A percentile compares a stretch with the other conserved stretches of the same genome.
Conservation (phyloP, 2,888 invertebrate species). For the Hyalella azteca region DNA sequence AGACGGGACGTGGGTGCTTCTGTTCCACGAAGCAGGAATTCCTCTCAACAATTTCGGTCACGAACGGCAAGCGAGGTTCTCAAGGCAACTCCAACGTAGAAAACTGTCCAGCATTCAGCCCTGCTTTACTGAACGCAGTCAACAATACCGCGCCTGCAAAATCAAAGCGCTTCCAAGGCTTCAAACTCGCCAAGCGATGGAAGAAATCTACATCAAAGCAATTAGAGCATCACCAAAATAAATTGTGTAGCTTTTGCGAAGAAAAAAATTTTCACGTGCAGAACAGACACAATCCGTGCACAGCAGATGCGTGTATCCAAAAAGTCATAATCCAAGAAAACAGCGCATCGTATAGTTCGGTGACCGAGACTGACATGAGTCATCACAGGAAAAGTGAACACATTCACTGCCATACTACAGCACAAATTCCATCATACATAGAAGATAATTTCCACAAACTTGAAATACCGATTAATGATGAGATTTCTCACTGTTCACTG, state of each 20-base stretch:
- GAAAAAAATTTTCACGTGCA: neutral
- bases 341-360: conserved; percentile 2
- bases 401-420: neutral
- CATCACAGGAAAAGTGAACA: neutral
- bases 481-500: neutral
- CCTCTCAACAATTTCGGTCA: neutral
- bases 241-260: neutral
- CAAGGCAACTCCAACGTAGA: neutral
- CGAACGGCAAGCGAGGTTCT: neutral
- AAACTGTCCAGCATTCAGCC: neutral
- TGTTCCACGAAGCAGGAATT: conserved; percentile 13
- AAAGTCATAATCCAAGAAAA: conserved; percentile 20
- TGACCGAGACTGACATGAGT: conserved; percentile 1
- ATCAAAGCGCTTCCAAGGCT: neutral
- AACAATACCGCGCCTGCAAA: neutral
- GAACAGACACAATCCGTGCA: neutral
- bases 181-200: neutral
- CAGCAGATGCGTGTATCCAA: neutral
- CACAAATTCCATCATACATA: neutral
- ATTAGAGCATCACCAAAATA: neutral
- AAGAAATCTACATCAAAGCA: neutral
- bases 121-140: neutral
- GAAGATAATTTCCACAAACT: neutral
- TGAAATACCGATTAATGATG: neutral
- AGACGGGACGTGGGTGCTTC: neutral